These are phyloP conservation scores for Hyperoplus immaculatus DNA, from an alignment of 2,797 vertebrate genomes.

Conservation along the genomic window DNA sequence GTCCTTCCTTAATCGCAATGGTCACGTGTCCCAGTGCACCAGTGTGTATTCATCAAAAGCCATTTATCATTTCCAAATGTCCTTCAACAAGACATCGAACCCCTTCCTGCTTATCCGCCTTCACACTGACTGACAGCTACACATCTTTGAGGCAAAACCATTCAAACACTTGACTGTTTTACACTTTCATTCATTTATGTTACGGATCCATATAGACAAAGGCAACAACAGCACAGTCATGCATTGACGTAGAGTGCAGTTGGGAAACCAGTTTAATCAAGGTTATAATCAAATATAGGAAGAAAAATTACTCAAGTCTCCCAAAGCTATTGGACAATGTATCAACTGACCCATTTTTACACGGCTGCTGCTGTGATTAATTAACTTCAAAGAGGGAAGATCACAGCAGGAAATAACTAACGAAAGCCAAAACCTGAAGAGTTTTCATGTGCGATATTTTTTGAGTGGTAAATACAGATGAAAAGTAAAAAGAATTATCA, in stretches of 20 bases:
- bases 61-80: conserved; percentile 53
- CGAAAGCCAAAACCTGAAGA: conserved; percentile 8
- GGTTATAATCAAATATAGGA: conserved; percentile 55
- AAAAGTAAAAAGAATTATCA: neutral
- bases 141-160: conserved; percentile 29
- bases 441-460: neutral
- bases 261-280: conserved; percentile 30
- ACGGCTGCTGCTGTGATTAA: conserved; percentile 34
- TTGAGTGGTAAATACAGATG: conserved; percentile 13
- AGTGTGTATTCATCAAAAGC: conserved; percentile 57
- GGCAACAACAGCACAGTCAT: neutral
- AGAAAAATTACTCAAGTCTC: conserved; percentile 44
- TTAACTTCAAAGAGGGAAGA: conserved; percentile 49
- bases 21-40: conserved; percentile 45
- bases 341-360: conserved; percentile 56
- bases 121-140: conserved; percentile 31
- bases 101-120: conserved; percentile 35
- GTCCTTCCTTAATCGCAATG: conserved; percentile 63
- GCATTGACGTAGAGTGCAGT: neutral
- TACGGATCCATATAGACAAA: neutral
- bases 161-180: conserved; percentile 12
- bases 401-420: conserved; percentile 24
- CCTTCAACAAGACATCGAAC: conserved; percentile 41
- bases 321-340: conserved; percentile 38
- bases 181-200: conserved; percentile 7